phyloP scores from a whole-genome alignment of 2,888 invertebrate species.

The Spodoptera littoralis region DNA sequence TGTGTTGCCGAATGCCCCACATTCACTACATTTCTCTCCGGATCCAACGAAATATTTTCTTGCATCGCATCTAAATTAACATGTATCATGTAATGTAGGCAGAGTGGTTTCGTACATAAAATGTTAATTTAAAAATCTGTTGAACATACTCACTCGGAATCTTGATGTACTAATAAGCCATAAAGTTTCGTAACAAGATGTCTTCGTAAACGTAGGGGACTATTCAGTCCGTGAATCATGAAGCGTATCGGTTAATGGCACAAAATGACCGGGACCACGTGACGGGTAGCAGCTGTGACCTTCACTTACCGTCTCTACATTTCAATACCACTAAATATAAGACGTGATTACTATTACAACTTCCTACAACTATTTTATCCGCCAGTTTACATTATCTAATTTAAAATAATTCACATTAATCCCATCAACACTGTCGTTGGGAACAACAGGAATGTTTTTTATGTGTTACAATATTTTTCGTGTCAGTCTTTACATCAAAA shows the following conservation, averaged over 20 bases:
- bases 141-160: slow-evolving; percentile 17
- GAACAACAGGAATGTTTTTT: slow-evolving; percentile 38
- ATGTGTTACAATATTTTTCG: slow-evolving; percentile 50
- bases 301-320: slow-evolving; percentile 64
- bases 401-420: slow-evolving; percentile 33
- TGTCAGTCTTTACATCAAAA: slow-evolving; percentile 58
- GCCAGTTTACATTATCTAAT: slow-evolving; percentile 12
- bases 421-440: slow-evolving; percentile 29
- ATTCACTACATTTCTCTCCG: slow-evolving; percentile 46
- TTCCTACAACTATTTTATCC: slow-evolving; percentile 13
- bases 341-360: slow-evolving; percentile 45
- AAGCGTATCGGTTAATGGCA: slow-evolving; percentile 79
- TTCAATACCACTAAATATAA: slow-evolving; percentile 53
- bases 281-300: slow-evolving; percentile 68
- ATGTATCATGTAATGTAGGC: slow-evolving; percentile 42
- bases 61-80: slow-evolving; percentile 50
- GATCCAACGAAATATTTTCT: slow-evolving; percentile 52
- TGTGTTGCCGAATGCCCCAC: slow-evolving; percentile 41
- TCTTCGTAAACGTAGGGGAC: slow-evolving; percentile 47
- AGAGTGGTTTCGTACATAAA: slow-evolving; percentile 56
- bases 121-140: slow-evolving; percentile 54
- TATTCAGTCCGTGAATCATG: slow-evolving; percentile 64
- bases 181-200: slow-evolving; percentile 43
- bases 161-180: slow-evolving; percentile 19
- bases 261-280: slow-evolving; percentile 70